A percentile compares a stretch with the other conserved stretches of the same genome.
Conservation (phyloP, 2,888 invertebrate genomes). For the Cataglyphis rosenhaueri region DNA sequence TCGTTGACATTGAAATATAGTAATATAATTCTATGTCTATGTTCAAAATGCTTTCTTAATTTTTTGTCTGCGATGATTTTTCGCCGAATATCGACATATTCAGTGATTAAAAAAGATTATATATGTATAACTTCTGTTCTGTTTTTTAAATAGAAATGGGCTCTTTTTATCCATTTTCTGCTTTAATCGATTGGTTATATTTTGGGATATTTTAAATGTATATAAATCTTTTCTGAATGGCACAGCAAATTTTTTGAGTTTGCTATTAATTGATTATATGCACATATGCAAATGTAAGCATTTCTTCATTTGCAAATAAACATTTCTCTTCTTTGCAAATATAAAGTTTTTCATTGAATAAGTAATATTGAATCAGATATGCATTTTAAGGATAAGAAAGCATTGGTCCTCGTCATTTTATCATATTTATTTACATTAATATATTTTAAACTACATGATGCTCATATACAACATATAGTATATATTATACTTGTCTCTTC, state of each 20-base stretch:
- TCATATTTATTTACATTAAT: constrained; percentile 39
- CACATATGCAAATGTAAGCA: constrained; percentile 14
- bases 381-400: constrained; percentile 32
- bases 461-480: constrained; percentile 14
- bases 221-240: constrained; percentile 22
- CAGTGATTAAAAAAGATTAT: too few relatives aligned
- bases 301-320: constrained; percentile 6
- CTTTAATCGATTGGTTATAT: neutral
- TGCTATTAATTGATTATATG: constrained; percentile 27
- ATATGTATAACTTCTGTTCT: too few relatives aligned
- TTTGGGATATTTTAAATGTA: constrained; percentile 13
- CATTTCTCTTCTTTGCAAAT: constrained; percentile 1
- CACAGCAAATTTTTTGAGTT: constrained; percentile 22
- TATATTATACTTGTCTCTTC: constrained; percentile 68
- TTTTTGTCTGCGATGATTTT: too few relatives aligned
- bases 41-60: too few relatives aligned
- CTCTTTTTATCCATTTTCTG: neutral
- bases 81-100: too few relatives aligned
- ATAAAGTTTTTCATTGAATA: constrained; percentile 14
- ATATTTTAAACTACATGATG: neutral
- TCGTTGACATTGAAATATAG: too few relatives aligned
- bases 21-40: too few relatives aligned
- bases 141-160: neutral
- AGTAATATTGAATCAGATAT: constrained; percentile 33
- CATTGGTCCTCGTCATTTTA: constrained; percentile 51